Base-by-base conservation (phyloP, 2,888 invertebrate genomes). In the Pollenia labialis region DNA sequence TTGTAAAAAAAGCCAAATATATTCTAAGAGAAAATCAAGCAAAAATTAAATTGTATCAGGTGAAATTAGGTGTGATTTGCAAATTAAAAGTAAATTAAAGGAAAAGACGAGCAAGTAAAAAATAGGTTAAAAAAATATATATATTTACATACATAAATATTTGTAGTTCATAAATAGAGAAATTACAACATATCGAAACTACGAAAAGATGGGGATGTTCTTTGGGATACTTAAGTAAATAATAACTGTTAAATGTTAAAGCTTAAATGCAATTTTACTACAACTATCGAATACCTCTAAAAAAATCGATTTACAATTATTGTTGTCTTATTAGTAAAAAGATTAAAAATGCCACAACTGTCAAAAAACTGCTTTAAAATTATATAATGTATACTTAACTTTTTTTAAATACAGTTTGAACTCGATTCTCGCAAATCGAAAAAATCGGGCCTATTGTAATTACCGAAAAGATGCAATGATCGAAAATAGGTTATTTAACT, bases 51-150 rank as follows among this genome's bases (percentile, higher is more conserved):
- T 50, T 77, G 54, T 83, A 66, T 87, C 76, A 81, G 64, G 75
- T 71, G 18, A 84, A 87, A 85, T 66, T 11, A 60, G 40, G n/a
- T 58, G 71, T 81, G 76, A 69, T 71, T 71, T 40, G 14, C 48
- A 10, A 58, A 11, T 0, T 7, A 50, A 68, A n/a, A 56, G 40
- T 42, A 40, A 40, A 4, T 8, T 16, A 40, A 50, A 60, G 44
- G 11, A 64, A 46, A 23, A 7, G 32, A 32, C 32, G 32, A 32
- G 32, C 4, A 32, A 32, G 32, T 32, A 32, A 32, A 32, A 32
- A 32, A 6, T 32, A 32, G 6, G 32, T 32, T 23, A 32, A 32
- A 32, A 32, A 32, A 32, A 32, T 2, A 32, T 32, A 23, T 32
- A 32, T 32, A 32, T 32, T 32, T 32, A 32, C 32, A 23, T 23